Evolutionary conservation across 1,140 invertebrate genomes (phyloP), one percentile per base, ranked within the genome.

Genomic region (Drosophila erecta): DNA sequence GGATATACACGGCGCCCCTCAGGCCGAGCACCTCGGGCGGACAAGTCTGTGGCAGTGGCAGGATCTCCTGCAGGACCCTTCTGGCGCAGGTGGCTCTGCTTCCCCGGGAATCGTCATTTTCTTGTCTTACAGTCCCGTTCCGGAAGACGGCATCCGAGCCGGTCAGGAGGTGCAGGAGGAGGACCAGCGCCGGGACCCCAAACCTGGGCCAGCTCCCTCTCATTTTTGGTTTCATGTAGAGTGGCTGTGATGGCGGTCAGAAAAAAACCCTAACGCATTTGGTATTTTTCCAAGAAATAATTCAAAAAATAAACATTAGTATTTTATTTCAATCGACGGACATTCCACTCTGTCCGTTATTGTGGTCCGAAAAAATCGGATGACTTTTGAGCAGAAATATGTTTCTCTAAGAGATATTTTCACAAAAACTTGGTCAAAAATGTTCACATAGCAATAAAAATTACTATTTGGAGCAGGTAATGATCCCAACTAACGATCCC

Each of bases 1-100:
- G 60, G 15, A 92, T 57, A 54, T 92, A 92, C 27, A 92, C 72
- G 41, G 83, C 56, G 30, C 87, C 86, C 4, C 66, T 55, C 10
- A 87, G 46, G 0, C 51, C 44, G 11, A 64, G 46, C 7, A 91
- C 71, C 0, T 50, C 57, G 5, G 56, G 22, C 6, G 90, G 83
- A n/a, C 90, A 91, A 7, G 60, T 73, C 27, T 66, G 43, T 4
- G 54, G 35, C 7, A 10, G 33, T 0, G 59, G 61, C 12, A 64
- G 40, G 0, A 43, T 40, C 8, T 61, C 47, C 51, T 66, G 69
- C 20, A 87, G 76, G 1, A 17, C 41, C 3, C 40, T 59, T 4
- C 38, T 46, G 11, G 51, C 61, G 51, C 83, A 76, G 35, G 27
- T 35, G 30, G 33, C 66, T 8, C 24, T 38, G 30, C 4, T 15